These are phyloP conservation scores for Lasioglossum villosulum DNA, from an alignment of 2,888 invertebrate species.

Conservation along the genomic window DNA sequence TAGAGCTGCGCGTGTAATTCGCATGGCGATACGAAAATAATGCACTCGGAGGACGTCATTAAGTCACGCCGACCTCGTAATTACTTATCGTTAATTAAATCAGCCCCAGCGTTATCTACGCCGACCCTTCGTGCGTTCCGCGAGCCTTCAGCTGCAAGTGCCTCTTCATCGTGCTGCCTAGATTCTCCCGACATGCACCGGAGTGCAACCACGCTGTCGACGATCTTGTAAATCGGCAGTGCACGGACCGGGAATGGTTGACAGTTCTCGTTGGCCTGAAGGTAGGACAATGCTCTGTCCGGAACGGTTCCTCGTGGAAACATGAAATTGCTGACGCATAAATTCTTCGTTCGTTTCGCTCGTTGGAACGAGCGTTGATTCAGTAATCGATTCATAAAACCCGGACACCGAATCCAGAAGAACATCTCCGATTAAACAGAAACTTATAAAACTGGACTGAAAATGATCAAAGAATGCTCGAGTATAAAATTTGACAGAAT, in stretches of 20 bases:
- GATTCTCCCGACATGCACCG: conserved; percentile 16
- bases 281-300: background rate
- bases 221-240: conserved; percentile 6
- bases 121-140: conserved; percentile 26
- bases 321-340: background rate
- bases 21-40: conserved; percentile 45
- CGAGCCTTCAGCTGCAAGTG: conserved; percentile 34
- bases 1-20: conserved; percentile 48
- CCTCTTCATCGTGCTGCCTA: conserved; percentile 23
- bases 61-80: conserved; percentile 54
- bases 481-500: no score
- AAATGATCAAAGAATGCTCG: no score
- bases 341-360: background rate
- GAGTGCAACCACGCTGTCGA: conserved; percentile 2
- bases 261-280: background rate
- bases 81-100: conserved; percentile 75
- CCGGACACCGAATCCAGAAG: background rate
- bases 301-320: background rate
- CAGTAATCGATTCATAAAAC: background rate
- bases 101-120: conserved; percentile 49
- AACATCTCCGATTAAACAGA: background rate
- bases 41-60: conserved; percentile 27
- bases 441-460: background rate
- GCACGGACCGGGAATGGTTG: background rate
- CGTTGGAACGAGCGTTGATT: background rate